These are phyloP conservation scores for Crenuchus spilurus DNA, from an alignment of 2,797 vertebrate species.

Conservation along the genomic window DNA sequence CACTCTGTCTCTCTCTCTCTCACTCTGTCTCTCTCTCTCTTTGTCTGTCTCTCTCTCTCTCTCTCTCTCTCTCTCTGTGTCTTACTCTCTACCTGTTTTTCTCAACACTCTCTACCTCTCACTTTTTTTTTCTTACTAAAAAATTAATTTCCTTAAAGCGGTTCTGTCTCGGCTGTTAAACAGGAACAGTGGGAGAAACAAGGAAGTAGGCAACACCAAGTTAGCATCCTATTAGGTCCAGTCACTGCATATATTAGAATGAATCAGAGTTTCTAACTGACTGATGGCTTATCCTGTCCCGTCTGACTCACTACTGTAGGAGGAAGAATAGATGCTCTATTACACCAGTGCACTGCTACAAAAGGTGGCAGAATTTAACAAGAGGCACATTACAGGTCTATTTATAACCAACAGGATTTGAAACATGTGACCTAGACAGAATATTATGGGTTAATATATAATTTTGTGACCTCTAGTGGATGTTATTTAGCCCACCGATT, in stretches of 20 bases:
- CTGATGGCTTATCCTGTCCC: not conserved
- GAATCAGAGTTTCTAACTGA: conserved; percentile 6
- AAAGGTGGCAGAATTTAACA: not conserved
- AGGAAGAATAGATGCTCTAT: not conserved
- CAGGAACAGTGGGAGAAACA: not conserved
- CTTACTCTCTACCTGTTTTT: no score
- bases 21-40: no score
- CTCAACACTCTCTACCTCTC: not conserved
- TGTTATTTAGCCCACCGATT: no score
- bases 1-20: no score
- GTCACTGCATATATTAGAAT: not conserved
- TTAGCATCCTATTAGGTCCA: not conserved
- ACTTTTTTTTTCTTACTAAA: not conserved
- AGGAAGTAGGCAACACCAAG: not conserved
- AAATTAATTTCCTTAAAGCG: conserved; percentile 18
- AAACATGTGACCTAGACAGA: no score
- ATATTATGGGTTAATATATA: no score
- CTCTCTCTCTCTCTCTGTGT: no score
- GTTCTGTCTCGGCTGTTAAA: not conserved
- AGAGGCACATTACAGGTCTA: not conserved
- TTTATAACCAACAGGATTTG: no score
- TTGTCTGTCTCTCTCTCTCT: no score
- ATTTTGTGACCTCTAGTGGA: no score
- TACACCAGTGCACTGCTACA: not conserved
- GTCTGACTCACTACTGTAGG: conserved; percentile 1